These are phyloP conservation scores for Acromyrmex heyeri DNA, from an alignment of 1,140 invertebrate species.

Conservation along the genomic window DNA sequence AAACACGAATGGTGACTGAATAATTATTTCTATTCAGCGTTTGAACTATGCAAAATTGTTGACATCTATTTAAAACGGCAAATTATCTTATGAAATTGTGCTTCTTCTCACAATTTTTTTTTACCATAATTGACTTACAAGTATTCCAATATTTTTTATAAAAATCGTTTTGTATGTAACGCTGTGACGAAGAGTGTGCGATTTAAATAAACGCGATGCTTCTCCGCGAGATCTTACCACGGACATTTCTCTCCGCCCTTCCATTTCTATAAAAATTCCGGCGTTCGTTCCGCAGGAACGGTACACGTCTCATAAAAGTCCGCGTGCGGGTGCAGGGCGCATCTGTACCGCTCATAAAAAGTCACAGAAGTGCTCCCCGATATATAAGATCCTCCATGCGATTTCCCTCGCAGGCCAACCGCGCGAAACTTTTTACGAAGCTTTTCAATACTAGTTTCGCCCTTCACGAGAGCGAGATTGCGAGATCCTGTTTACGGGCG, in stretches of 20 bases:
- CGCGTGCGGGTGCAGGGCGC: not conserved
- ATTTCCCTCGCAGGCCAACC: not conserved
- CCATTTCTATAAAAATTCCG: constrained; percentile 23
- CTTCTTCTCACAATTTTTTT: not conserved
- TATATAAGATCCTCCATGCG: constrained; percentile 24
- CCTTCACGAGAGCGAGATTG: not conserved
- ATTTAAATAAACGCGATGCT: constrained; percentile 11
- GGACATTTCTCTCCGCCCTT: not conserved
- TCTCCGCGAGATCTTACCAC: not conserved
- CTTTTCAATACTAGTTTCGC: constrained; percentile 21
- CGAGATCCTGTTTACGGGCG: constrained; percentile 26
- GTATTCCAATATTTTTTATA: not conserved
- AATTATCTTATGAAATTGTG: not conserved
- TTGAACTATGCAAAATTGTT: not conserved
- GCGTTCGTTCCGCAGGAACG: constrained; percentile 3
- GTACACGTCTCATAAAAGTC: constrained; percentile 44
- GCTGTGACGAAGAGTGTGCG: not conserved
- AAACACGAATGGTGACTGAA: not conserved
- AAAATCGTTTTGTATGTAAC: too few relatives aligned
- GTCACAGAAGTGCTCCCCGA: constrained; percentile 29
- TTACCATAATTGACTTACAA: not conserved
- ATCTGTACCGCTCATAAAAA: constrained; percentile 47
- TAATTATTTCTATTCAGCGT: not conserved
- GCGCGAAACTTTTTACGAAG: constrained; percentile 27
- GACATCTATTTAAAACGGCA: not conserved